phyloP scores from a whole-genome alignment of 1,140 invertebrate species.

The Cecropterus lyciades region DNA sequence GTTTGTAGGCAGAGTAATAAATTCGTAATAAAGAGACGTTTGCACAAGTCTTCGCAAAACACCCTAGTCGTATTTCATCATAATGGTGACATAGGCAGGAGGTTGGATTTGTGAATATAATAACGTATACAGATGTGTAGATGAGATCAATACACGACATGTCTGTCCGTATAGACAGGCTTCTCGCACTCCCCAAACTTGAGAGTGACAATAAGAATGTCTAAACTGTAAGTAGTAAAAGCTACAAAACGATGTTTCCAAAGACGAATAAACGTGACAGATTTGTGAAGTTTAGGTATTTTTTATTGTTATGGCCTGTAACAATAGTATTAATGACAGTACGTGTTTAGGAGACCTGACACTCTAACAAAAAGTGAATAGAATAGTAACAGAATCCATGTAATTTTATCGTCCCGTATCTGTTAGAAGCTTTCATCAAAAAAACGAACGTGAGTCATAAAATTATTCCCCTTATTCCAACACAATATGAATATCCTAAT shows the following conservation, averaged over 20 bases:
- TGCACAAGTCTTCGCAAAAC: conserved; percentile 45
- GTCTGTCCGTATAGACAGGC: conserved; percentile 22
- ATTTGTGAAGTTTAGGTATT: not conserved
- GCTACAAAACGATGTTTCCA: not conserved
- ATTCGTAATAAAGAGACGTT: conserved; percentile 65
- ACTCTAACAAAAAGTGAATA: too few relatives aligned
- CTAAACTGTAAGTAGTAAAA: not conserved
- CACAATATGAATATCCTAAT: too few relatives aligned
- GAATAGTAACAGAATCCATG: too few relatives aligned
- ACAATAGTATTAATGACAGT: too few relatives aligned
- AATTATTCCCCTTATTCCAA: too few relatives aligned
- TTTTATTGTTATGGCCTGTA: too few relatives aligned
- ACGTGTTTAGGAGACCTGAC: too few relatives aligned
- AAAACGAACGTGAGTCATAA: too few relatives aligned
- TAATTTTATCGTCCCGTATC: too few relatives aligned
- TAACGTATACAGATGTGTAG: conserved; percentile 26
- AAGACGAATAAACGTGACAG: not conserved
- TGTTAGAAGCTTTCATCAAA: too few relatives aligned
- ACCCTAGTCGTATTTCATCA: conserved; percentile 44
- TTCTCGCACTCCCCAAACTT: not conserved
- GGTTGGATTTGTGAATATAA: conserved; percentile 24
- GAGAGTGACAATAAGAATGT: not conserved
- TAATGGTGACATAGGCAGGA: conserved; percentile 29
- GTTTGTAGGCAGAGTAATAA: conserved; percentile 57
- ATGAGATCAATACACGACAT: conserved; percentile 26